These are phyloP conservation scores for Sesia bembeciformis DNA, from an alignment of 2,888 invertebrate genomes.

Conservation along the genomic window DNA sequence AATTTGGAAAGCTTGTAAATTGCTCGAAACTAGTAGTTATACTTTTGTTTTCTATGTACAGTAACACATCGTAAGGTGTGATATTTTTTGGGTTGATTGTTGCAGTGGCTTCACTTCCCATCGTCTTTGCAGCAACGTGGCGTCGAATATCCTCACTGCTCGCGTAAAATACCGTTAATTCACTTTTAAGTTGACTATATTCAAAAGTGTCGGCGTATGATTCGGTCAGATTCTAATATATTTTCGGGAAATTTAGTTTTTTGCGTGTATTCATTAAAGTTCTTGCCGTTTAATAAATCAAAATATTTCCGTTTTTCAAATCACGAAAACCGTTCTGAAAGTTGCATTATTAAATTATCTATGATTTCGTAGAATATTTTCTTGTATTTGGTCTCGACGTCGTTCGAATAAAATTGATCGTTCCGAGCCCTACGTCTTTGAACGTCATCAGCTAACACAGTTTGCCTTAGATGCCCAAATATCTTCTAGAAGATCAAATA, in stretches of 20 bases:
- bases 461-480: too few species aligned
- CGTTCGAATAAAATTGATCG: too few species aligned
- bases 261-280: not conserved
- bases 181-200: not conserved
- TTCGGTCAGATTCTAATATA: not conserved
- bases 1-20: not conserved
- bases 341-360: too few species aligned
- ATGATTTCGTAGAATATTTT: too few species aligned
- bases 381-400: too few species aligned
- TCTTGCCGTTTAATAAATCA: not conserved
- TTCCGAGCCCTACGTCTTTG: too few species aligned
- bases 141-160: not conserved
- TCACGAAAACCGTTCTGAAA: too few species aligned
- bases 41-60: not conserved
- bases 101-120: too few species aligned
- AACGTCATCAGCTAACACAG: too few species aligned
- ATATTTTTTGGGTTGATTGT: not conserved
- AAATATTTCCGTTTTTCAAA: not conserved
- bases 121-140: too few species aligned
- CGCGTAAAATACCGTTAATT: not conserved
- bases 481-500: too few species aligned
- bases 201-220: not conserved
- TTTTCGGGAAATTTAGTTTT: slow-evolving; percentile 1
- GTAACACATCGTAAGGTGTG: not conserved
- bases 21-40: too few species aligned